Evolutionary conservation across 2,797 vertebrate species (phyloP).

Genomic region (Gephyroberyx darwinii): DNA sequence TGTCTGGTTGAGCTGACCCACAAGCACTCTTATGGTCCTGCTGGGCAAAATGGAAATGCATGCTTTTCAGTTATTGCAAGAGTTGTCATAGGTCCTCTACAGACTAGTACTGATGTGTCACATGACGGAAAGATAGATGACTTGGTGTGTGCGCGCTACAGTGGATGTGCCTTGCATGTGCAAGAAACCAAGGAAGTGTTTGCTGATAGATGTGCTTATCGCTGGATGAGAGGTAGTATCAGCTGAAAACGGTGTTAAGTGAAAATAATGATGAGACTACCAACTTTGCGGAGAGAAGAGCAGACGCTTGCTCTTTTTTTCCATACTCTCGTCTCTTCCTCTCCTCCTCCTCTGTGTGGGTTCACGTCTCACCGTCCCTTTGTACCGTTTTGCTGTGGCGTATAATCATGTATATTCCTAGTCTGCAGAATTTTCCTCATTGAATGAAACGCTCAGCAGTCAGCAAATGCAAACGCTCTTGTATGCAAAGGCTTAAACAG

Average conservation of each 20-base stretch:
- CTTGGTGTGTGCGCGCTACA: neutral
- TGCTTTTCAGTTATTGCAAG: neutral
- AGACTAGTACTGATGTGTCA: neutral
- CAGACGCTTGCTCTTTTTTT: slow-evolving; percentile 25
- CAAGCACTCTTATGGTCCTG: slow-evolving; percentile 14
- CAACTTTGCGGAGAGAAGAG: slow-evolving; percentile 18
- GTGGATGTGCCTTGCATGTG: neutral
- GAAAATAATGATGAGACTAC: slow-evolving; percentile 33
- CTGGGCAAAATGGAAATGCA: slow-evolving; percentile 8
- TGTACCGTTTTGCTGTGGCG: neutral
- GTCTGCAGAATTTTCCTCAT: slow-evolving; percentile 34
- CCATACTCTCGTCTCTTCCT: neutral
- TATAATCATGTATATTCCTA: slow-evolving; percentile 22
- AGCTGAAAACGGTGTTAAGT: slow-evolving; percentile 5
- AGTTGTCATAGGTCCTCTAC: slow-evolving; percentile 18
- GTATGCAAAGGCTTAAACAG: slow-evolving; percentile 32
- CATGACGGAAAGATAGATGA: neutral
- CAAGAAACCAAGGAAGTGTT: slow-evolving; percentile 5
- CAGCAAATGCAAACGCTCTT: slow-evolving; percentile 27
- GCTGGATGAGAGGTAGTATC: neutral
- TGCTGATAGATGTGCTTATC: neutral
- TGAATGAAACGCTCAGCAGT: slow-evolving; percentile 7
- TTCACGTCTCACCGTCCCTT: slow-evolving; percentile 6
- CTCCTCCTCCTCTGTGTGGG: slow-evolving; percentile 4
- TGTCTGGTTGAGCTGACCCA: slow-evolving; percentile 34